A percentile compares a stretch with the other conserved stretches of the same genome.
Evolutionary conservation across 2,113 vertebrate genomes (phyloP).

Genomic region (Phoenicopterus ruber): DNA sequence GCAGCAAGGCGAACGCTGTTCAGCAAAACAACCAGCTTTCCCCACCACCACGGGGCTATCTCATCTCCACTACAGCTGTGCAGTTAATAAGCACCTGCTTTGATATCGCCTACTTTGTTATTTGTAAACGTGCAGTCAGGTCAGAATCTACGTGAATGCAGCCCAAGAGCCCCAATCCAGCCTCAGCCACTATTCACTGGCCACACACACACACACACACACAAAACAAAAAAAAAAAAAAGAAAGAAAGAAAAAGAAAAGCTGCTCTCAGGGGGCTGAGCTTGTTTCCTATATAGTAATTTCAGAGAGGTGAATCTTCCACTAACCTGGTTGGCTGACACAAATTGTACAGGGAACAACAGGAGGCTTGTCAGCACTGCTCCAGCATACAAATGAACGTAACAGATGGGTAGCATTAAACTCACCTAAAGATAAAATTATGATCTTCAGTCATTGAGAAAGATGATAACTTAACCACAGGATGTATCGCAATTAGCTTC

Average conservation of each 20-base stretch:
- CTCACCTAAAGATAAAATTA: conserved; percentile 62
- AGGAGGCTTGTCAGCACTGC: conserved; percentile 29
- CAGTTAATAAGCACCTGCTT: neutral
- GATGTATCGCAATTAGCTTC: conserved; percentile 62
- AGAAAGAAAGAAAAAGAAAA: neutral
- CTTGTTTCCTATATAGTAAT: neutral
- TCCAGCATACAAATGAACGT: conserved; percentile 31
- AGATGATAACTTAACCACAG: conserved; percentile 65
- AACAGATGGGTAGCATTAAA: conserved; percentile 37
- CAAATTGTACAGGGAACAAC: conserved; percentile 28
- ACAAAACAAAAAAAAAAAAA: neutral
- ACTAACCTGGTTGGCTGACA: conserved; percentile 38
- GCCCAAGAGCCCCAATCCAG: neutral
- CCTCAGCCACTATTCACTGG: neutral
- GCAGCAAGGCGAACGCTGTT: neutral
- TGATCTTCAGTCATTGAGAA: conserved; percentile 59
- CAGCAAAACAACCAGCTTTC: neutral
- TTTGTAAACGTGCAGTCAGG: neutral
- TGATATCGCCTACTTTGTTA: neutral
- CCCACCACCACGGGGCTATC: neutral
- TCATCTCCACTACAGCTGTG: neutral
- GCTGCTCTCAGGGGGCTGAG: neutral
- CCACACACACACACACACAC: neutral
- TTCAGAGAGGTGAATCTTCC: neutral
- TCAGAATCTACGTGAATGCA: neutral